phyloP scores from a whole-genome alignment of 2,797 vertebrate genomes.

The Ambastaia sidthimunki region DNA sequence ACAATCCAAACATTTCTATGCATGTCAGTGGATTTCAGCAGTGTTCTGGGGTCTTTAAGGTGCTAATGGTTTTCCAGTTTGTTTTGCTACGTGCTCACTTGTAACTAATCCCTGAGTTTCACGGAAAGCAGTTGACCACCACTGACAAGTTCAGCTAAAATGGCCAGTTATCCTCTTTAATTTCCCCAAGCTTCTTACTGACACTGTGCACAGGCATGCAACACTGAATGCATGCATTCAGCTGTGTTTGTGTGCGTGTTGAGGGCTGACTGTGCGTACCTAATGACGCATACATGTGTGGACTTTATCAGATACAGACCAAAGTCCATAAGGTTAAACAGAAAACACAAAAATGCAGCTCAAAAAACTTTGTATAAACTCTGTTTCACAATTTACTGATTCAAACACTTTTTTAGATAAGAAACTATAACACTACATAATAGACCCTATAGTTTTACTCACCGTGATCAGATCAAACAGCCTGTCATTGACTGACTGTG shows the following conservation, averaged over 20 bases:
- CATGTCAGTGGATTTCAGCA: constrained; percentile 22
- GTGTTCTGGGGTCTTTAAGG: constrained; percentile 42
- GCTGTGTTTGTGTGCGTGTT: not conserved
- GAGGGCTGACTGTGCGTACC: not conserved
- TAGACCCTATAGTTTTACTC: no score
- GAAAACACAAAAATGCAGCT: not conserved
- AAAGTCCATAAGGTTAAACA: not conserved
- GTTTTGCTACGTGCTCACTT: constrained; percentile 28
- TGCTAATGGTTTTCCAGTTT: constrained; percentile 22
- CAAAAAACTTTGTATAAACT: not conserved
- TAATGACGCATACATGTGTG: not conserved
- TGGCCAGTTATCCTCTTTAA: constrained; percentile 40
- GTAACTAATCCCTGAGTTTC: constrained; percentile 42
- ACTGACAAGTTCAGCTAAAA: constrained; percentile 36
- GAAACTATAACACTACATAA: no score
- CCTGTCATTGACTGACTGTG: not conserved
- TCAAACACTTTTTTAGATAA: not conserved
- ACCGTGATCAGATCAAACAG: no score
- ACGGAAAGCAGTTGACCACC: constrained; percentile 32
- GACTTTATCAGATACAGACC: not conserved
- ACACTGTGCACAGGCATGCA: constrained; percentile 34
- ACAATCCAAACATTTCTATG: not conserved
- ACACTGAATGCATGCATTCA: not conserved
- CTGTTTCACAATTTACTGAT: not conserved
- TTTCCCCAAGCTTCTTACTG: constrained; percentile 44